These are phyloP conservation scores for Saguinus imperator DNA, from an alignment of 2,113 vertebrate species.

Conservation along the genomic window DNA sequence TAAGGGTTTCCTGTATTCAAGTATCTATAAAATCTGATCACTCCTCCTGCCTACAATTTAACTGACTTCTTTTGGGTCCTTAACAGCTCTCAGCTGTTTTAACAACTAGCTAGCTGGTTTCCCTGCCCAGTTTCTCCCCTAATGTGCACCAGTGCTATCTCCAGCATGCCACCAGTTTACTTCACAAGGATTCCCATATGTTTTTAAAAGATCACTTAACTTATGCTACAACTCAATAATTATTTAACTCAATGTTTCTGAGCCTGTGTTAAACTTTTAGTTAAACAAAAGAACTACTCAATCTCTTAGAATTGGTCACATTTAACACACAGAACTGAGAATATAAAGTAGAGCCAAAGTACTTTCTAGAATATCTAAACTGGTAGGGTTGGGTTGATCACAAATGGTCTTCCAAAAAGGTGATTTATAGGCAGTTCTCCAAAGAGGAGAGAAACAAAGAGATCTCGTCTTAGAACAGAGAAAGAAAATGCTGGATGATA, in stretches of 20 bases:
- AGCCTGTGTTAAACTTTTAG: constrained; percentile 8
- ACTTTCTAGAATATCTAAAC: neutral
- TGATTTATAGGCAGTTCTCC: neutral
- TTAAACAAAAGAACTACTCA: neutral
- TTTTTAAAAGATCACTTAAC: constrained; percentile 1
- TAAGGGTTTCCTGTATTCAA: neutral
- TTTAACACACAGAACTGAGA: neutral
- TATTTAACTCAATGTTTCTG: neutral
- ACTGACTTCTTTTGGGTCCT: neutral
- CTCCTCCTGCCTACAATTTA: neutral
- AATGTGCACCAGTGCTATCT: neutral
- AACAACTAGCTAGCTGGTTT: neutral
- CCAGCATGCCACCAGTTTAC: neutral
- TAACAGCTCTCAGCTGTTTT: neutral
- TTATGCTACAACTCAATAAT: neutral
- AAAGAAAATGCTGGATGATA: neutral
- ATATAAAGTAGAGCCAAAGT: neutral
- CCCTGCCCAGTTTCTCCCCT: neutral
- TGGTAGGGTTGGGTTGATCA: neutral
- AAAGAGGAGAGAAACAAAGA: neutral
- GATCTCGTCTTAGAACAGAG: neutral
- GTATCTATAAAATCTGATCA: neutral
- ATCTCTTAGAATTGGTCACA: neutral
- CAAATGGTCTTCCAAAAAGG: neutral
- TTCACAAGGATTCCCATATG: neutral